These are phyloP conservation scores for Pseudococcus longispinus DNA, from an alignment of 2,888 invertebrate species.

Conservation along the genomic window DNA sequence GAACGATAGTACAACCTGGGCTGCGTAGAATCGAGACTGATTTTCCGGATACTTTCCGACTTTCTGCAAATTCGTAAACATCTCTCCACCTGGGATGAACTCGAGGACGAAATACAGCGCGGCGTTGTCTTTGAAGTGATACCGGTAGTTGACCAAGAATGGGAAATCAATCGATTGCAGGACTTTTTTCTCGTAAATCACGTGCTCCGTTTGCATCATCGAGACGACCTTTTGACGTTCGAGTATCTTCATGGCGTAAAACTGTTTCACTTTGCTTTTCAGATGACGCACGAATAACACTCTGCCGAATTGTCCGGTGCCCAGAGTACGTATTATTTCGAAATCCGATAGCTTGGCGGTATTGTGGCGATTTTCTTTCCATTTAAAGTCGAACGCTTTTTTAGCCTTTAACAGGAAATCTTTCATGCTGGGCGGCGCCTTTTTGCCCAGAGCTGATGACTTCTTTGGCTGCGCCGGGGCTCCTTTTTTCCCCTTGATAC, in stretches of 20 bases:
- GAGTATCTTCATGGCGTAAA: slow-evolving; percentile 48
- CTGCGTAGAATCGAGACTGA: slow-evolving; percentile 48
- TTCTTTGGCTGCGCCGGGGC: background rate
- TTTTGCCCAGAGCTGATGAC: background rate
- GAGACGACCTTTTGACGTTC: slow-evolving; percentile 52
- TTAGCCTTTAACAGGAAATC: slow-evolving; percentile 6
- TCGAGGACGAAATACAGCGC: slow-evolving; percentile 42
- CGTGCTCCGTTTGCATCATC: slow-evolving; percentile 54
- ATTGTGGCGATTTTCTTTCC: slow-evolving; percentile 45
- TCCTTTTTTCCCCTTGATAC: background rate
- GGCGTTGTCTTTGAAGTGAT: slow-evolving; percentile 51
- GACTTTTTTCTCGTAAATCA: slow-evolving; percentile 52
- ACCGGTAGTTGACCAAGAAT: slow-evolving; percentile 49
- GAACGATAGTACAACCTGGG: slow-evolving; percentile 50
- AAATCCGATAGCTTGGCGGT: slow-evolving; percentile 50
- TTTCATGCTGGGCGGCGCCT: slow-evolving; percentile 11
- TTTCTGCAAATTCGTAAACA: slow-evolving; percentile 47
- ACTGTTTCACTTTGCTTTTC: slow-evolving; percentile 3
- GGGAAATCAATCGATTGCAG: slow-evolving; percentile 51
- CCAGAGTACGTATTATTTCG: slow-evolving; percentile 49
- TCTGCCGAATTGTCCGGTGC: slow-evolving; percentile 51
- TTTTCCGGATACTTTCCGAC: slow-evolving; percentile 48
- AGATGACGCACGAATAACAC: slow-evolving; percentile 49
- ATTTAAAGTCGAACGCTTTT: slow-evolving; percentile 38
- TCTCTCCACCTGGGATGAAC: slow-evolving; percentile 51